A percentile compares a stretch with the other conserved stretches of the same genome.
These are phyloP conservation scores for Cynaeus angustus DNA, from an alignment of 2,888 invertebrate genomes.

Conservation along the genomic window DNA sequence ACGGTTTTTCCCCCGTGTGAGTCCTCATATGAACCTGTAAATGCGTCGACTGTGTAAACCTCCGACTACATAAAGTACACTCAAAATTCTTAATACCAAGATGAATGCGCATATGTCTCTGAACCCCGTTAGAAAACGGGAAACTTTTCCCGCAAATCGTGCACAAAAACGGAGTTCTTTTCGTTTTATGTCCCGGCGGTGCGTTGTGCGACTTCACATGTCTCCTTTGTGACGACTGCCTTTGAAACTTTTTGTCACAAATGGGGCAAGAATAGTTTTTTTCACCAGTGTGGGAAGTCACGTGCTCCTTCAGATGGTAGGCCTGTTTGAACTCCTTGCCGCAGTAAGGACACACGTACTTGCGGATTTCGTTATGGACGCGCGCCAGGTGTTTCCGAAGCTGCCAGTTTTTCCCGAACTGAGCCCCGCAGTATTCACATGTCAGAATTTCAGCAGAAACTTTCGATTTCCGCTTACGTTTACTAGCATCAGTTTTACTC, in stretches of 20 bases:
- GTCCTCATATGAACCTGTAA: conserved; percentile 73
- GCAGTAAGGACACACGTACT: conserved; percentile 53
- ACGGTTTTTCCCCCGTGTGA: conserved; percentile 73
- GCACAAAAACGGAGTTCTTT: conserved; percentile 66
- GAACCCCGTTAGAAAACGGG: conserved; percentile 65
- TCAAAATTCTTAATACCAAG: conserved; percentile 66
- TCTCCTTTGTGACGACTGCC: conserved; percentile 63
- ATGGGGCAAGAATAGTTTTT: conserved; percentile 62
- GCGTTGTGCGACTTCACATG: conserved; percentile 63
- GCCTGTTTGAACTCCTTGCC: conserved; percentile 63
- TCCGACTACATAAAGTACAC: conserved; percentile 68
- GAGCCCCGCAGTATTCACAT: conserved; percentile 59
- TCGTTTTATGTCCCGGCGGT: conserved; percentile 64
- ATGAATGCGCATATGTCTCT: conserved; percentile 69
- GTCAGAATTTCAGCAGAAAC: background rate
- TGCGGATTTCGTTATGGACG: conserved; percentile 57
- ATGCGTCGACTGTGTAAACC: conserved; percentile 70
- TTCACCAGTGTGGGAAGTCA: conserved; percentile 64
- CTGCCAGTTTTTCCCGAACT: conserved; percentile 59
- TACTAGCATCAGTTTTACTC: background rate
- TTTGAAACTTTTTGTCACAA: conserved; percentile 64
- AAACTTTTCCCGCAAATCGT: conserved; percentile 68
- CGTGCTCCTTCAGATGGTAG: conserved; percentile 63
- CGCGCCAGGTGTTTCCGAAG: conserved; percentile 60
- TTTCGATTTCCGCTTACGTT: conserved; percentile 3